Evolutionary conservation across 2,888 invertebrate species (phyloP), one percentile per base, ranked within the genome.

Genomic region (Cecidostiba fungosa): DNA sequence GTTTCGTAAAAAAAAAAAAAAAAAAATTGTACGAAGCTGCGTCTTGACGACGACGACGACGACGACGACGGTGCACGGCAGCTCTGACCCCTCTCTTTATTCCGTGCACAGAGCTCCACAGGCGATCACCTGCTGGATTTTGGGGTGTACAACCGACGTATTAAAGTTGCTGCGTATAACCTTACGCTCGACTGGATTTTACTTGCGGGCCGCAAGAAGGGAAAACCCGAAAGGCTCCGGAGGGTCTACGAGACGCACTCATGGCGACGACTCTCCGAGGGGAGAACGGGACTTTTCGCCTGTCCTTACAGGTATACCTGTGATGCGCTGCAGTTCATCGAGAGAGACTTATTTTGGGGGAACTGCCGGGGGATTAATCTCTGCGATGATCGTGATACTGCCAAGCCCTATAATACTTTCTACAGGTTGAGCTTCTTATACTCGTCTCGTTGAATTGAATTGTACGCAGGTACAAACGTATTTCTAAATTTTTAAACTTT

Each of bases 61-160:
- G 54, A 43, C 69, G 69, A 43, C 50, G 50, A 8, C n/a, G n/a
- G 54, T 59, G n/a, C 23, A 59, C 19, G 6, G n/a, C 36, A 26
- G 66, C 79, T 74, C 73, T 85, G 84, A 85, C 76, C 85, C 80
- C 70, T 69, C 47, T 16, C 26, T 36, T 39, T 32, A 32, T 47
- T 29, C 26, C 4, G 54, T 62, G 26, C 6, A n/a, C n/a, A 23
- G 54, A n/a, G 8, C 23, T 59, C 54, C 54, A 6, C 54, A 16
- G 54, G 54, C 59, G 80, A 76, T 84, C 80, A 84, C 84, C 84
- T 84, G 84, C 84, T 79, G 79, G 54, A 84, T 76, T 76, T 84
- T 59, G 59, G 47, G 78, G 62, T 32, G 74, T 66, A 36, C 6
- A 77, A 76, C 76, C 76, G 76, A 76, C 82, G 50, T 14, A 73